A percentile compares a stretch with the other conserved stretches of the same genome.
Evolutionary conservation across 1,140 invertebrate species (phyloP).

Genomic region (Scylla paramamosain): DNA sequence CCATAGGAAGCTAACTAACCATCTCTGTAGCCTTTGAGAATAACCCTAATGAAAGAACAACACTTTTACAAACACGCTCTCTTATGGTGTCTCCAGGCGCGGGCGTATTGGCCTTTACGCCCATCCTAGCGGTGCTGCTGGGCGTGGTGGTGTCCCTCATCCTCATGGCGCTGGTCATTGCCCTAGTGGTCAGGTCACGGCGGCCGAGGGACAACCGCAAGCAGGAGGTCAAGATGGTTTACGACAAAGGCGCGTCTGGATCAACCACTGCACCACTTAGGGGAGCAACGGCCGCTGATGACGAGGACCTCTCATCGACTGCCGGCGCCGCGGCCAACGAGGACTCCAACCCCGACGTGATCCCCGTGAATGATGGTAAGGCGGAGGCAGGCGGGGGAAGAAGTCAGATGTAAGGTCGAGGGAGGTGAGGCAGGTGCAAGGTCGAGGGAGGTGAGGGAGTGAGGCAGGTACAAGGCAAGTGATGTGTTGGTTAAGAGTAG

Average conservation of each 20-base stretch:
- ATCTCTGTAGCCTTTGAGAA: no score
- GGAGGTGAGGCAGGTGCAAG: background rate
- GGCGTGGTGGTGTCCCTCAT: constrained; percentile 86
- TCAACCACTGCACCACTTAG: constrained; percentile 69
- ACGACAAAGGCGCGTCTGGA: constrained; percentile 78
- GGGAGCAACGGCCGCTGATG: constrained; percentile 82
- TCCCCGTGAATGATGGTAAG: constrained; percentile 86
- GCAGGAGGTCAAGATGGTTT: constrained; percentile 83
- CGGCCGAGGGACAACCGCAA: constrained; percentile 78
- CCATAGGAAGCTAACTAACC: no score
- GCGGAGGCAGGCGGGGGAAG: background rate
- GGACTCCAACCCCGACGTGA: constrained; percentile 89
- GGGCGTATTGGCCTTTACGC: constrained; percentile 82
- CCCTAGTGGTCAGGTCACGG: constrained; percentile 85
- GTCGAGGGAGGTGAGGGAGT: background rate
- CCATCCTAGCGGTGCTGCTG: constrained; percentile 86
- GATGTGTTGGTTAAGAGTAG: no score
- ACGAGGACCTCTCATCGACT: constrained; percentile 81
- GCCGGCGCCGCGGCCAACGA: constrained; percentile 81
- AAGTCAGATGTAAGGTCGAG: background rate
- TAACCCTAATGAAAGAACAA: no score
- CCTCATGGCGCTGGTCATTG: constrained; percentile 86
- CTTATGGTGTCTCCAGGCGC: background rate
- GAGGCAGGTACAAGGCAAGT: no score
- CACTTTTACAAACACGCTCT: no score